Percentiles rank a stretch among this genome's conserved stretches.
phyloP scores from a whole-genome alignment of 2,888 invertebrate genomes.

The Anticlea derivata region DNA sequence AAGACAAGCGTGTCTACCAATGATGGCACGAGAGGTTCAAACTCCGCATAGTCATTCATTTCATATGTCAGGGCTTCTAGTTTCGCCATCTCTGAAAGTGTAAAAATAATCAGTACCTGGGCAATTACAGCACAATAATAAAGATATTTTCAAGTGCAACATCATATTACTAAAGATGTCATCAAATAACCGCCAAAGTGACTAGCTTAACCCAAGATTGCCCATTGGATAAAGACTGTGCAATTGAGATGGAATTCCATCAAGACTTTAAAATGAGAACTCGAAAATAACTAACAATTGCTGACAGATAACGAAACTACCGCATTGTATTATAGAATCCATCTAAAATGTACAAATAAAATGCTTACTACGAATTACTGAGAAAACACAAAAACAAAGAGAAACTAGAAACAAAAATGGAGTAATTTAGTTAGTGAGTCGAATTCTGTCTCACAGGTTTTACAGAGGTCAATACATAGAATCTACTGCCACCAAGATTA shows the following conservation, averaged over 20 bases:
- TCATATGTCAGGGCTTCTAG: slow-evolving; percentile 39
- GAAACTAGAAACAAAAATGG: slow-evolving; percentile 39
- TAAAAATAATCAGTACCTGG: slow-evolving; percentile 15
- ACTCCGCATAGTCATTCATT: slow-evolving; percentile 39
- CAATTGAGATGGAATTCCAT: slow-evolving; percentile 39
- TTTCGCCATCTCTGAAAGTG: slow-evolving; percentile 23
- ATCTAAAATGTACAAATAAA: too few species aligned
- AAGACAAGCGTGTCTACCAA: slow-evolving; percentile 47
- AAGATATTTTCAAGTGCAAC: slow-evolving; percentile 43
- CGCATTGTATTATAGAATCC: slow-evolving; percentile 44
- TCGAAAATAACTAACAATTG: slow-evolving; percentile 28
- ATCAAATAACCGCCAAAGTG: slow-evolving; percentile 58
- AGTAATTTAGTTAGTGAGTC: slow-evolving; percentile 49
- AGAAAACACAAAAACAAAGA: too few species aligned
- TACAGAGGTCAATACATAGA: slow-evolving; percentile 63
- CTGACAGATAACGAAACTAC: slow-evolving; percentile 46
- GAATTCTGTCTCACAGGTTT: slow-evolving; percentile 59
- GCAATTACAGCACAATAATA: background rate
- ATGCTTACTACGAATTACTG: too few species aligned
- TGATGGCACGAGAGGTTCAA: slow-evolving; percentile 42
- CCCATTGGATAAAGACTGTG: slow-evolving; percentile 44
- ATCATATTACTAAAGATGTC: slow-evolving; percentile 75
- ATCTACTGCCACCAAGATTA: slow-evolving; percentile 65
- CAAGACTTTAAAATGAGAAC: slow-evolving; percentile 43
- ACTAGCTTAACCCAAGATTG: slow-evolving; percentile 64